Percentiles rank a stretch among this genome's conserved stretches.
Conservation (phyloP, 2,797 vertebrate species). For the Mycteria americana region DNA sequence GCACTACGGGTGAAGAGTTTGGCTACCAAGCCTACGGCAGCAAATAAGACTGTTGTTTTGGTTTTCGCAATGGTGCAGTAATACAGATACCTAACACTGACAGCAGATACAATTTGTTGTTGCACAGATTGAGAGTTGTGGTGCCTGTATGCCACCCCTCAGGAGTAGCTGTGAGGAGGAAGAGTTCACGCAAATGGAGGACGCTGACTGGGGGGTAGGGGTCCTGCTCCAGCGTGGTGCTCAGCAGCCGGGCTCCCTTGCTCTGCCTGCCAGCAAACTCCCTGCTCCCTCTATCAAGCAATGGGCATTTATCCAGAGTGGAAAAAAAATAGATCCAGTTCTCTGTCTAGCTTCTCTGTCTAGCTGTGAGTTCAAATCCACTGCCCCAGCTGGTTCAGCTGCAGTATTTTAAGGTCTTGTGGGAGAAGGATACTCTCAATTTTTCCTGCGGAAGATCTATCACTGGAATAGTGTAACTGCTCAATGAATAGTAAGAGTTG, state of each 20-base stretch:
- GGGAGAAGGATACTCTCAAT: neutral
- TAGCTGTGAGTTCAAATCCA: neutral
- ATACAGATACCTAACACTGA: too few relatives aligned
- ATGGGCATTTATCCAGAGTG: neutral
- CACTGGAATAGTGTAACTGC: neutral
- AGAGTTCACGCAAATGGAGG: neutral
- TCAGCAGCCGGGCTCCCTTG: neutral
- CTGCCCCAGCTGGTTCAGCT: neutral
- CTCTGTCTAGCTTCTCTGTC: neutral
- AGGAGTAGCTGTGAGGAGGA: neutral
- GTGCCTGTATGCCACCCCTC: neutral
- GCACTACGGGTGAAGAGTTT: neutral
- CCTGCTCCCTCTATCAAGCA: neutral
- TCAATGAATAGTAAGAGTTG: neutral
- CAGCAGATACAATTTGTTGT: neutral
- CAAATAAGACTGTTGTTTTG: neutral
- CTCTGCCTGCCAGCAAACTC: neutral
- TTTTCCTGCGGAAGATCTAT: neutral
- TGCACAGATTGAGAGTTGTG: neutral
- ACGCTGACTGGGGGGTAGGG: too few relatives aligned
- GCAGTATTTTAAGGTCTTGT: neutral
- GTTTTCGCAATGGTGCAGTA: neutral
- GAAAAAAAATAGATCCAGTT: neutral
- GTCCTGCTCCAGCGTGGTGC: neutral
- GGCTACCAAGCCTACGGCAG: neutral